Evolutionary conservation across 2,797 vertebrate genomes (phyloP), one percentile per base, ranked within the genome.

Genomic region (Megalops cyprinoides): DNA sequence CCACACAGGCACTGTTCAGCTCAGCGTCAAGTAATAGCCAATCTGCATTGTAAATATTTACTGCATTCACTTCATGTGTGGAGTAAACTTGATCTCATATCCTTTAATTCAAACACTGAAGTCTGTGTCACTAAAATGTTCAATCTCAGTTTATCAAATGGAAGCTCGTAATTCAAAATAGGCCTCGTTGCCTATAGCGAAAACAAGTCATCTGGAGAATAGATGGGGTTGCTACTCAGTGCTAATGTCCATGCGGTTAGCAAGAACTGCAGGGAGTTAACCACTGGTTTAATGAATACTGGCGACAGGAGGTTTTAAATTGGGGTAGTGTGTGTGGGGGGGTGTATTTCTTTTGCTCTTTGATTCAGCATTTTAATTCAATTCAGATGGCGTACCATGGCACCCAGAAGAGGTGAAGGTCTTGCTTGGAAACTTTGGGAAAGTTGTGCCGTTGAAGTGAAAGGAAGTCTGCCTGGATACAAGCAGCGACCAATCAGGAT

Each of bases 381-480:
- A 78, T 78, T 82, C 65, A 71, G n/a, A 67, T 60, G 53, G 62
- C 42, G 51, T 48, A 67, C 58, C 39, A 51, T 46, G 20, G 60
- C 76, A 78, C 42, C 28, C 12, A 53, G 51, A 34, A 18, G 60
- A 65, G 60, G 60, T n/a, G n/a, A n/a, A 31, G 60, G 60, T 28
- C n/a, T 60, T 60, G 31, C 34, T 69, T 69, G 6, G 65, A 69
- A 77, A 48, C 25, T 37, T 62, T 42, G 48, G 71, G 42, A 34
- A 44, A 78, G 76, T 20, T 37, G 44, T 65, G 39, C 82, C 62
- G 56, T 37, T 42, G 51, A 42, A 46, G 65, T 46, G 51, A 62
- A n/a, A 79, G 49, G 25, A 83, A 74, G 74, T 69, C 78, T 84
- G 83, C 84, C 65, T n/a, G 31, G 84, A 81, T 77, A 84, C 83